Evolutionary conservation across 2,888 invertebrate genomes (phyloP), one percentile per base, ranked within the genome.

Genomic region (Andricus quercusramuli): DNA sequence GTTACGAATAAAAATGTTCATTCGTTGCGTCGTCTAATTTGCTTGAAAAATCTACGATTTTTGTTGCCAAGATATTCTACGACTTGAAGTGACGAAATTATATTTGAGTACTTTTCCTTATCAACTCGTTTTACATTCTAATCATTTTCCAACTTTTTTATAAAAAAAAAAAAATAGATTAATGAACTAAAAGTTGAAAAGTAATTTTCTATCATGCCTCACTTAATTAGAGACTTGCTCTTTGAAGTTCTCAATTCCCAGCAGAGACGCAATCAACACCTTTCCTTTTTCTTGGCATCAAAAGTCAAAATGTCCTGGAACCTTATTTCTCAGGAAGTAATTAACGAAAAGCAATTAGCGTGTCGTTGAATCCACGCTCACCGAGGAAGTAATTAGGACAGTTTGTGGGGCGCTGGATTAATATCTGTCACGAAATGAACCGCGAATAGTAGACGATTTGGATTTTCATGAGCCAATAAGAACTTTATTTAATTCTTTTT

Each of bases 141-240:
- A 37, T 37, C 37, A 9, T 37, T 37, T 37, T 1, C 37, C 37
- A 8, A 1, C 9, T 37, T 37, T 37, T 37, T 37, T 3, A 0
- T 13, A 3, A 2, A 44, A 6, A 20, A 20, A n/a, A n/a, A 51
- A 17, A 20, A 20, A 51, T 20, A 2, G 8, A 20, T 20, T 20
- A 51, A 51, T 20, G 13, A 51, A 51, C 11, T 47, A 51, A 70
- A 51, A 47, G 51, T 74, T n/a, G 11, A 1, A 32, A 56, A 51
- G 51, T 74, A 56, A 74, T 56, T 74, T 74, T 56, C 47, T 74
- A 51, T 74, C n/a, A 51, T 32, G 47, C 37, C 51, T 74, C 74
- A 56, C 13, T 56, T 74, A 74, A 74, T 74, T 56, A 51, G 51
- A 56, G 20, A 56, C 32, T 51, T 51, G 25, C 51, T 74, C 62